phyloP scores from a whole-genome alignment of 2,797 vertebrate genomes.

The Lophius americanus region DNA sequence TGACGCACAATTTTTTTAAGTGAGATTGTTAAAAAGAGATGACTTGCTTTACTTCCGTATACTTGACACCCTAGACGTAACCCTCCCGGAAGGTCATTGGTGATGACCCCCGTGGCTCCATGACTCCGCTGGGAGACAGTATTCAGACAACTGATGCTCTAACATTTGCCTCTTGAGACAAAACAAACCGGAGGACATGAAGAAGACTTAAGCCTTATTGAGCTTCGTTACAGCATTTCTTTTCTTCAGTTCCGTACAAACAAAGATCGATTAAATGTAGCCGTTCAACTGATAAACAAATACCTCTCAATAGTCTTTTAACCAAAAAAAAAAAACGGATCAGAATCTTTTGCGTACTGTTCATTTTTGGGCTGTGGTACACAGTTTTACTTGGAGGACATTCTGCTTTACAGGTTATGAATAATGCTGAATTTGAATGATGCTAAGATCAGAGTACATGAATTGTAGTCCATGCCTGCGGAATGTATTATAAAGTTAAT shows the following conservation, averaged over 20 bases:
- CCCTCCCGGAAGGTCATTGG: not conserved
- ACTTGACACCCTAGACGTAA: no score
- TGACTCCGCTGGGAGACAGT: not conserved
- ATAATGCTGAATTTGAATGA: no score
- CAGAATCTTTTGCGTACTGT: not conserved
- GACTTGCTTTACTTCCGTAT: no score
- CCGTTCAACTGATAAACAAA: no score
- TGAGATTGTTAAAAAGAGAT: not conserved
- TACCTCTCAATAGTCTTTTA: no score
- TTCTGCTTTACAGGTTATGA: no score
- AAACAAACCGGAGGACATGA: no score
- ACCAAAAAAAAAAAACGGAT: not conserved
- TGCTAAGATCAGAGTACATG: not conserved
- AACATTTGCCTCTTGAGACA: conserved; percentile 6
- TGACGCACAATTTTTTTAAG: not conserved
- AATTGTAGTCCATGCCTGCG: not conserved
- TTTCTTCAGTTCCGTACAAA: no score
- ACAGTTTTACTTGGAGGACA: not conserved
- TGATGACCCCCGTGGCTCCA: conserved; percentile 1
- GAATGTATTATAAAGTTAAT: not conserved
- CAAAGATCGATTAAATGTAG: no score
- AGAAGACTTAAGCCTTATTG: not conserved
- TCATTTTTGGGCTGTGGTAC: not conserved
- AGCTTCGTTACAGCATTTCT: not conserved
- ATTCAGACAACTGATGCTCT: conserved; percentile 15